Conservation (phyloP, 2,797 vertebrate species). For the Australoheros facetus region DNA sequence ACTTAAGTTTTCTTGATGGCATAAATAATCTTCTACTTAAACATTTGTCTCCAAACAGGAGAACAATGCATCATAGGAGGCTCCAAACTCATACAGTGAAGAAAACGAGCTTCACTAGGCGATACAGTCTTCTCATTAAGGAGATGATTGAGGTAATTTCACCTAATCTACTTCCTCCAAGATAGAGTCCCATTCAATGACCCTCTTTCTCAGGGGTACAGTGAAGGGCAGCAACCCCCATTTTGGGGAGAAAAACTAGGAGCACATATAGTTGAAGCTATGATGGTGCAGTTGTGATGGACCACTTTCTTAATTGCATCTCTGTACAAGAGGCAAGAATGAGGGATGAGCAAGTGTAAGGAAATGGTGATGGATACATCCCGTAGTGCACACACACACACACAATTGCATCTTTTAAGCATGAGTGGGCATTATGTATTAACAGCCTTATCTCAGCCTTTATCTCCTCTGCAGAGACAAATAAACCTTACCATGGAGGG, state of each 20-base stretch:
- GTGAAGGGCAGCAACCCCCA: slow-evolving; percentile 16
- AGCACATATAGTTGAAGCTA: slow-evolving; percentile 3
- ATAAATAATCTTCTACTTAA: no score
- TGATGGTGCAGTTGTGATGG: slow-evolving; percentile 19
- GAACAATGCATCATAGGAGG: not conserved
- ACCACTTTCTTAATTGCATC: not conserved
- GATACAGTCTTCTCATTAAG: slow-evolving; percentile 34
- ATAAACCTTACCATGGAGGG: slow-evolving; percentile 42
- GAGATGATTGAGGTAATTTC: slow-evolving; percentile 15
- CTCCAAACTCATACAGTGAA: not conserved
- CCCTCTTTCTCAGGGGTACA: slow-evolving; percentile 29
- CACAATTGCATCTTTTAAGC: slow-evolving; percentile 46
- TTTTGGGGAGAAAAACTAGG: slow-evolving; percentile 5
- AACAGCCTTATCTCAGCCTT: slow-evolving; percentile 46
- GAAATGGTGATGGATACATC: slow-evolving; percentile 51
- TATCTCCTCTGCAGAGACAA: slow-evolving; percentile 21
- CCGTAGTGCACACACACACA: slow-evolving; percentile 28
- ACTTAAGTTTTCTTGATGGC: no score
- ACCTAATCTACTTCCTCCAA: slow-evolving; percentile 36
- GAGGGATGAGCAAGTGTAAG: not conserved
- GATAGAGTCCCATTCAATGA: slow-evolving; percentile 11
- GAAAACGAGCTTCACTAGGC: slow-evolving; percentile 2
- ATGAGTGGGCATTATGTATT: slow-evolving; percentile 67
- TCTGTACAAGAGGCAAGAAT: slow-evolving; percentile 7
- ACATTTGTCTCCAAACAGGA: not conserved